Base-by-base conservation (phyloP, 2,797 vertebrate genomes). In the Enteromius trimaculatus region DNA sequence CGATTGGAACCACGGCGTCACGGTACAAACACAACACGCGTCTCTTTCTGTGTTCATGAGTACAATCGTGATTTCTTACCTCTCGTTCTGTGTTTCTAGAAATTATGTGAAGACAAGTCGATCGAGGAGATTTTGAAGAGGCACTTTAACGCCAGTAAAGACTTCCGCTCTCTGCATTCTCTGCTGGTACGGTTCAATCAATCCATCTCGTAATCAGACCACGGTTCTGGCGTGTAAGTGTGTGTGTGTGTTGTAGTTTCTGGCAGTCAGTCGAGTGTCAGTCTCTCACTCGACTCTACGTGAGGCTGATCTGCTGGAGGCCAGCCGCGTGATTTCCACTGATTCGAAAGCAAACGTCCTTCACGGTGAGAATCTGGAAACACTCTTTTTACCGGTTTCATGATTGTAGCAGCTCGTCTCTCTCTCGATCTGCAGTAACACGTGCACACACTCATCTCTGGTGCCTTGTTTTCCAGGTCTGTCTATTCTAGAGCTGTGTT, bases 401-500 rank as follows among this genome's bases (percentile, higher is more conserved):
- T 17, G 4, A 29, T 19, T 19, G 13, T 51, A 5, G 2, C 6
- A n/a, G 4, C 8, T 3, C 39, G 1, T 17, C 14, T 71, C 39
- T 71, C 2, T 16, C 23, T 31, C 23, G 69, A 71, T 16, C 42
- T 51, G 23, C 26, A 19, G 44, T 31, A 10, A 47, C 5, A 14
- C 1, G 4, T 3, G 0, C 51, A 58, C 53, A 11, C 21, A 1
- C 49, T 55, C 19, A 13, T 16, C 19, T 75, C 49, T 55, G 47
- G 31, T 6, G 6, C 1, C 3, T 3, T 3, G 14, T 1, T 51
- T n/a, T 62, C 11, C 85, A 99, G 98, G 98, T 89, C 88, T 99
- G 79, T 98, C 97, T 75, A 94, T 99, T 83, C 91, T 99, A 90
- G 98, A 99, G 92, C 92, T 99, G 85, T 99, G 98, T 88, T 94